Conservation (phyloP, 2,797 vertebrate species). For the Takifugu ocellatus region DNA sequence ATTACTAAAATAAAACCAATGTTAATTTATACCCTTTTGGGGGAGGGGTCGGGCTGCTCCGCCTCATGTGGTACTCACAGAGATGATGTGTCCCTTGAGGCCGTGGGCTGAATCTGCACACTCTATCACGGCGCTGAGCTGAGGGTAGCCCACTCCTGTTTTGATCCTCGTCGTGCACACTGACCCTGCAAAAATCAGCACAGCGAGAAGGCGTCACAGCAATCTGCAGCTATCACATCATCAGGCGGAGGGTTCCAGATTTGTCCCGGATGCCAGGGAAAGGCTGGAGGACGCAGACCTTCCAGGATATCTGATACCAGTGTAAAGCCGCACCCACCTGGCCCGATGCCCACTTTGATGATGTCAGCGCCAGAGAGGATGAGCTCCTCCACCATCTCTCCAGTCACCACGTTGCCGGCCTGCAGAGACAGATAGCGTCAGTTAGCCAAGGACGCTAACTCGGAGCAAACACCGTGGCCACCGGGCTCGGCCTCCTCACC, state of each 20-base stretch:
- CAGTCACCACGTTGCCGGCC: conserved; percentile 98
- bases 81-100: conserved; percentile 98
- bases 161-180: conserved; percentile 98
- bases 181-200: conserved; percentile 77
- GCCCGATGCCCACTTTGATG: conserved; percentile 98
- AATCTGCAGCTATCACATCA: too few relatives aligned
- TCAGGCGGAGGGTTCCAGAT: too few relatives aligned
- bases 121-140: conserved; percentile 97
- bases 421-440: conserved; percentile 48
- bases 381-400: conserved; percentile 99
- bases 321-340: conserved; percentile 78
- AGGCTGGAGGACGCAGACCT: too few relatives aligned
- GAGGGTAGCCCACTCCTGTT: conserved; percentile 97
- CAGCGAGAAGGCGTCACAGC: too few relatives aligned
- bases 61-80: conserved; percentile 76
- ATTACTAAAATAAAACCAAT: too few relatives aligned
- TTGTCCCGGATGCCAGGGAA: too few relatives aligned
- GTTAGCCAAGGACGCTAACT: neutral
- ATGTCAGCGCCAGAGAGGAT: conserved; percentile 96
- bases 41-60: too few relatives aligned
- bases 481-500: conserved; percentile 73
- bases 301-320: too few relatives aligned
- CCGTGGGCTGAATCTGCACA: conserved; percentile 97
- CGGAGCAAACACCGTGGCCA: neutral
- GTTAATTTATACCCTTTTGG: too few relatives aligned